phyloP scores from a whole-genome alignment of 2,797 vertebrate genomes.

The Neosilurus mollespiculum region DNA sequence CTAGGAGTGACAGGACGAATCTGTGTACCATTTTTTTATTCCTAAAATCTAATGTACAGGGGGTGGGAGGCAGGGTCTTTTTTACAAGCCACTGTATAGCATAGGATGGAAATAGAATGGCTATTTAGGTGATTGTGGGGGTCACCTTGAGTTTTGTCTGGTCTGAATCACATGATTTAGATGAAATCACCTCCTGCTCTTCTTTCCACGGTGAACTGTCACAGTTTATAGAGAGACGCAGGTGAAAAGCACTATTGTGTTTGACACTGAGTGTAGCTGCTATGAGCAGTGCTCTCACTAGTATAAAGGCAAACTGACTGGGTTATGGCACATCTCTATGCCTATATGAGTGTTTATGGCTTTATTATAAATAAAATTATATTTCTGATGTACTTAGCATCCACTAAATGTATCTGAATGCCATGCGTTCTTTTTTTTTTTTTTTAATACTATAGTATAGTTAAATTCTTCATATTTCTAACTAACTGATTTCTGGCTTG shows the following conservation, averaged over 20 bases:
- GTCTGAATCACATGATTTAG: constrained; percentile 33
- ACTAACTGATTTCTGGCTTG: constrained; percentile 7
- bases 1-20: neutral
- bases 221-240: constrained; percentile 40
- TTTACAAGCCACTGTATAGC: neutral
- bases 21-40: neutral
- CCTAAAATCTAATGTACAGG: neutral
- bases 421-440: neutral
- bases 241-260: constrained; percentile 42
- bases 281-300: constrained; percentile 61
- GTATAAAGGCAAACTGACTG: constrained; percentile 39
- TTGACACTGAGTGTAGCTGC: constrained; percentile 38
- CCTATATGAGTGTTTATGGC: neutral
- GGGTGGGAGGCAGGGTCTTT: too few species aligned
- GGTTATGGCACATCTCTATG: neutral
- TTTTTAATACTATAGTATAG: neutral
- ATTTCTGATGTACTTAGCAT: neutral
- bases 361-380: neutral
- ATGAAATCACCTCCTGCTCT: constrained; percentile 15
- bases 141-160: constrained; percentile 46
- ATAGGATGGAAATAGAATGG: too few species aligned
- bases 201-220: constrained; percentile 40
- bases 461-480: neutral
- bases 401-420: neutral
- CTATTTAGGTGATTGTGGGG: constrained; percentile 6